Percentiles rank a stretch among this genome's conserved stretches.
phyloP scores from a whole-genome alignment of 1,140 invertebrate species.

The Hormaphis cornu region DNA sequence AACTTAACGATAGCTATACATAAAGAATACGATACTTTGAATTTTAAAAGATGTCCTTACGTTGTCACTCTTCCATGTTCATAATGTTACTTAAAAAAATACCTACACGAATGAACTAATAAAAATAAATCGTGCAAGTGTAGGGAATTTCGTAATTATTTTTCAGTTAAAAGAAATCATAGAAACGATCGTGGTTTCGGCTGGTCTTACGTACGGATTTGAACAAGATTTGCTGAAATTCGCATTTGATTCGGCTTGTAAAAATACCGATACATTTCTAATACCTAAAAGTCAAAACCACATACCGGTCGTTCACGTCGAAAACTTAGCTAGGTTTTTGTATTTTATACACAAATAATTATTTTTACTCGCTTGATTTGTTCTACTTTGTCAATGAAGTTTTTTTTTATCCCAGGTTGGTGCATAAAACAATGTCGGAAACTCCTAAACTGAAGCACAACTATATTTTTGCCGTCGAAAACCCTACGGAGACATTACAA shows the following conservation, averaged over 20 bases:
- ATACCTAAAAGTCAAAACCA: background rate
- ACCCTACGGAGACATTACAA: background rate
- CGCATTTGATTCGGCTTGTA: background rate
- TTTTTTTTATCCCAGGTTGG: background rate
- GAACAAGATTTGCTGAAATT: constrained; percentile 7
- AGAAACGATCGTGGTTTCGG: background rate
- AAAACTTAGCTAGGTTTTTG: background rate
- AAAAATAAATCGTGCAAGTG: background rate
- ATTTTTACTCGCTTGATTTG: background rate
- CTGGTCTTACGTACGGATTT: background rate
- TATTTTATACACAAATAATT: background rate
- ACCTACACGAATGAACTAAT: background rate
- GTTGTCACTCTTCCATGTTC: too few relatives aligned
- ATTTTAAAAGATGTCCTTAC: too few relatives aligned
- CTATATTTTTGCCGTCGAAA: background rate
- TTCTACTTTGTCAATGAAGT: background rate
- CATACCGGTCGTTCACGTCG: background rate
- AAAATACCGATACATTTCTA: background rate
- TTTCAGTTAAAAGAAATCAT: background rate
- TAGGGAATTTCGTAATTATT: background rate
- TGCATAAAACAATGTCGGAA: background rate
- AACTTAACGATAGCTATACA: too few relatives aligned
- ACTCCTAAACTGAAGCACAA: background rate
- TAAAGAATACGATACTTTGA: too few relatives aligned
- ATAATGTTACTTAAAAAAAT: background rate